Conservation (phyloP, 2,113 vertebrate species). For the Tenrec ecaudatus region DNA sequence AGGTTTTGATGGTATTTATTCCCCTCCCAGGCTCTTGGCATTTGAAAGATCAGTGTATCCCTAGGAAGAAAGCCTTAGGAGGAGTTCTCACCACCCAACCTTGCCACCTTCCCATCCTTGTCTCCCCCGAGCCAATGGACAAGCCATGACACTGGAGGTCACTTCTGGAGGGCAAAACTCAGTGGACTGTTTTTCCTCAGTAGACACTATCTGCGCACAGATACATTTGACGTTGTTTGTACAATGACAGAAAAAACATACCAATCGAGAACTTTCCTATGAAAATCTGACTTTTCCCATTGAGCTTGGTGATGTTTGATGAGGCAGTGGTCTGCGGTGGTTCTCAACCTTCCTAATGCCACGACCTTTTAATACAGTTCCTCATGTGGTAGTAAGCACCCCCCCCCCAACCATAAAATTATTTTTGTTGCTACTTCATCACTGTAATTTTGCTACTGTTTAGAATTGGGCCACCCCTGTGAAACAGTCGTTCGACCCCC, state of each 20-base stretch:
- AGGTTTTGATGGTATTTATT: background rate
- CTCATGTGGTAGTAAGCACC: no score
- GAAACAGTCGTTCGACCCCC: no score
- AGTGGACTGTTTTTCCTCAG: background rate
- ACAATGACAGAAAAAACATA: background rate
- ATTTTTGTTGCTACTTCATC: no score
- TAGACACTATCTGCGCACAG: background rate
- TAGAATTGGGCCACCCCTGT: no score
- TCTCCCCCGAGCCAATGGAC: background rate
- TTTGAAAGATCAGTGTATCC: slow-evolving; percentile 46
- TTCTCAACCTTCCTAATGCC: no score
- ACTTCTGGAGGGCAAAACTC: background rate
- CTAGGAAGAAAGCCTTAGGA: background rate
- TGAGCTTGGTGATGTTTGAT: background rate
- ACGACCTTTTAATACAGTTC: no score
- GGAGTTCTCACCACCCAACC: background rate
- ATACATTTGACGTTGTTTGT: background rate
- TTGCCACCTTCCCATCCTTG: background rate
- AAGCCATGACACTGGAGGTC: background rate
- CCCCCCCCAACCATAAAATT: no score
- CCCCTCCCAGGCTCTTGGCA: background rate
- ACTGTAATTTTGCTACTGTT: no score
- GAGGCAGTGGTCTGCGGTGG: background rate
- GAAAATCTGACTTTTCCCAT: background rate
- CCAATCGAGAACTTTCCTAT: background rate